Evolutionary conservation across 1,140 invertebrate genomes (phyloP).

Genomic region (Thrips palmi): DNA sequence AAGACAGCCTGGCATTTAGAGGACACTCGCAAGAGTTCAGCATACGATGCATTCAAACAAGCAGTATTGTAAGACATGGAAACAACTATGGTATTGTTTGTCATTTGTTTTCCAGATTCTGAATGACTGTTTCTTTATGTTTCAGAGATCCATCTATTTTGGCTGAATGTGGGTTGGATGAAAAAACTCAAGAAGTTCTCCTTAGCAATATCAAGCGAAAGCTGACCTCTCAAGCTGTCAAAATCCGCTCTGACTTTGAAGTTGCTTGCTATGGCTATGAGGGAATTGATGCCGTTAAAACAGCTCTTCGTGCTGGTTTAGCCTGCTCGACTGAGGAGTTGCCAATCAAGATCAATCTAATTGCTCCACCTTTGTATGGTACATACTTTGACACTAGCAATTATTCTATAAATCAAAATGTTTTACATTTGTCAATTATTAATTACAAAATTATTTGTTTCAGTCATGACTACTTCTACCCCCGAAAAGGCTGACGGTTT

Average conservation of each 20-base stretch:
- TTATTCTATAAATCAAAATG: conserved; percentile 4
- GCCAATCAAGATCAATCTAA: conserved; percentile 96
- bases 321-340: conserved; percentile 80
- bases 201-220: conserved; percentile 90
- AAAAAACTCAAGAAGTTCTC: conserved; percentile 80
- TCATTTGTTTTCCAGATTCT: conserved; percentile 4
- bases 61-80: conserved; percentile 91
- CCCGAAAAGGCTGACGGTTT: conserved; percentile 89
- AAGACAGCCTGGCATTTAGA: conserved; percentile 99
- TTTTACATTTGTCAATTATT: conserved; percentile 1
- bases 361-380: conserved; percentile 94
- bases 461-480: conserved; percentile 94
- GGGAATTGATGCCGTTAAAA: conserved; percentile 97
- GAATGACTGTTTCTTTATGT: conserved; percentile 14
- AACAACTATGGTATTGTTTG: conserved; percentile 3
- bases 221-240: conserved; percentile 93
- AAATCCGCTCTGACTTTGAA: conserved; percentile 95
- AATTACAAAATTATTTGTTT: conserved; percentile 17
- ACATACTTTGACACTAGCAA: conserved; percentile 16
- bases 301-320: conserved; percentile 81
- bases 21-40: conserved; percentile 85
- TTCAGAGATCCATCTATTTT: conserved; percentile 79
- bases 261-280: conserved; percentile 97
- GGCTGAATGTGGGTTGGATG: conserved; percentile 90
- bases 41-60: conserved; percentile 98